Percentiles rank a stretch among this genome's conserved stretches.
phyloP scores from a whole-genome alignment of 2,797 vertebrate species.

The Fistularia commersonii region DNA sequence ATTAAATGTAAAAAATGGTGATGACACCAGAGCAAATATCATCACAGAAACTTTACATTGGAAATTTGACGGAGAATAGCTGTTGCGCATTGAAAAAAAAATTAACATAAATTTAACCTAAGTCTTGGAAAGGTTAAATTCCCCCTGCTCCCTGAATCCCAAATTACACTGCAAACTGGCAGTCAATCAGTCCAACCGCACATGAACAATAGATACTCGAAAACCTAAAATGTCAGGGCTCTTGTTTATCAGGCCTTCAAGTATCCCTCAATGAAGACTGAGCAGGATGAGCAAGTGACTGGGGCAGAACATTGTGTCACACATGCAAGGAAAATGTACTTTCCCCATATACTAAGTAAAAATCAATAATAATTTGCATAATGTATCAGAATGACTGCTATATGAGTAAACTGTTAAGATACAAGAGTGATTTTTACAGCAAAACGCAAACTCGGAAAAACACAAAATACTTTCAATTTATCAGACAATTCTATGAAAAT shows the following conservation, averaged over 20 bases:
- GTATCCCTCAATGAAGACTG: too few species aligned
- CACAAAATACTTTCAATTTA: too few species aligned
- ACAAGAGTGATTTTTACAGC: too few species aligned
- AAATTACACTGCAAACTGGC: conserved; percentile 62
- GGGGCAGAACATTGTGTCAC: too few species aligned
- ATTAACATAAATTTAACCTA: background rate
- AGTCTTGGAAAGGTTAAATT: conserved; percentile 15
- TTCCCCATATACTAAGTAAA: too few species aligned
- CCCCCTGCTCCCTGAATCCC: conserved; percentile 28
- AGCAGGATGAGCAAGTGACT: too few species aligned
- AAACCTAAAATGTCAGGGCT: background rate
- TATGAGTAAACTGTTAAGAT: too few species aligned
- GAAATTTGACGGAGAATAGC: conserved; percentile 50
- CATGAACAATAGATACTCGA: background rate
- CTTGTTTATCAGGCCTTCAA: background rate
- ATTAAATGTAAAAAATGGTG: background rate
- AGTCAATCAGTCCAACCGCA: background rate
- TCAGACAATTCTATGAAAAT: too few species aligned
- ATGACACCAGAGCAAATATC: background rate
- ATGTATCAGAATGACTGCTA: too few species aligned
- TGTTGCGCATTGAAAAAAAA: conserved; percentile 9
- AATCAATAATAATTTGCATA: too few species aligned
- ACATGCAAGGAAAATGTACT: too few species aligned
- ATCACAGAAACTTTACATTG: background rate
- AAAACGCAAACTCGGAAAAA: too few species aligned